phyloP scores from a whole-genome alignment of 23 tunicate genomes.

The Halocynthia aurantium region DNA sequence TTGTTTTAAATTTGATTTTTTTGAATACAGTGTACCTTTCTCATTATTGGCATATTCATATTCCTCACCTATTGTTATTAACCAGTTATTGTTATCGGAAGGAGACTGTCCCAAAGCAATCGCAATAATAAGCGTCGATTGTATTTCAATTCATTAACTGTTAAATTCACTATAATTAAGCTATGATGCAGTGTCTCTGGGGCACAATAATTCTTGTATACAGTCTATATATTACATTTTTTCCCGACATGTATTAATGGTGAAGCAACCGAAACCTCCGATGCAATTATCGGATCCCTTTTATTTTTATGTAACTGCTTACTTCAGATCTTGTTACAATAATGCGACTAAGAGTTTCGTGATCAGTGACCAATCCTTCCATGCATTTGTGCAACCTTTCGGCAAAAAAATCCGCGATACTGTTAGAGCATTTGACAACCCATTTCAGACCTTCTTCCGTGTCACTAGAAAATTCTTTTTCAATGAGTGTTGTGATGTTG shows the following conservation, averaged over 20 bases:
- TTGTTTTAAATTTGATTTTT: too few species aligned
- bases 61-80: too few species aligned
- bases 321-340: constrained; percentile 85
- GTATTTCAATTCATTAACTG: not conserved
- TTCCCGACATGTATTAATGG: too few species aligned
- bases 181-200: not conserved
- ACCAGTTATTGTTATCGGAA: too few species aligned
- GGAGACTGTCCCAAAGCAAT: too few species aligned
- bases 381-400: constrained; percentile 60
- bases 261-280: too few species aligned
- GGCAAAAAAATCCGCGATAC: constrained; percentile 64
- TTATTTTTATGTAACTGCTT: not conserved
- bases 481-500: constrained; percentile 34
- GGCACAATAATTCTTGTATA: not conserved
- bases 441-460: constrained; percentile 46
- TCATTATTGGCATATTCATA: too few species aligned
- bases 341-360: constrained; percentile 60
- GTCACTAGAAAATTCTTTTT: constrained; percentile 68
- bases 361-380: constrained; percentile 53
- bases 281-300: not conserved
- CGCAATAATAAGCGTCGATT: too few species aligned
- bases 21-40: too few species aligned
- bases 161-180: not conserved
- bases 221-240: not conserved
- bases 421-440: constrained; percentile 55